phyloP scores from a whole-genome alignment of 1,140 invertebrate genomes.

The Diuraphis noxia region DNA sequence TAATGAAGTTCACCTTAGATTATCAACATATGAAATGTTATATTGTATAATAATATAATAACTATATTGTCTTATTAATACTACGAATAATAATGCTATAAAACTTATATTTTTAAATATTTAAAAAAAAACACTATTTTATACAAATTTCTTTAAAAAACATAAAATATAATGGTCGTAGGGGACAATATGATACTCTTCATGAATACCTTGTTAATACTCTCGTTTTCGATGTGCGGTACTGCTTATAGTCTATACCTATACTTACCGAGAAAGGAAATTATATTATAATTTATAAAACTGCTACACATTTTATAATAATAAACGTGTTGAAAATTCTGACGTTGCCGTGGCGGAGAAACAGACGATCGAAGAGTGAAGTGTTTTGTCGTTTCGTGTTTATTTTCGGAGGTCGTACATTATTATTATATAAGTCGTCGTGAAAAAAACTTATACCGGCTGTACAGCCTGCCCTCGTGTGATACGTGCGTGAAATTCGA shows the following conservation, averaged over 20 bases:
- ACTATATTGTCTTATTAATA: no score
- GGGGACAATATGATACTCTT: no score
- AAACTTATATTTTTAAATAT: no score
- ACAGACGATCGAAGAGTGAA: not conserved
- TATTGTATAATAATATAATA: no score
- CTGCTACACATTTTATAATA: not conserved
- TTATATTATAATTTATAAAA: not conserved
- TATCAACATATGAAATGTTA: no score
- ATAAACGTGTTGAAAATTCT: not conserved
- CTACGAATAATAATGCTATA: no score
- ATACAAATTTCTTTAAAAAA: no score
- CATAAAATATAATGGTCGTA: no score
- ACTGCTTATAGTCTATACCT: not conserved
- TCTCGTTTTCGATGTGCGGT: not conserved
- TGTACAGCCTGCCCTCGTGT: not conserved
- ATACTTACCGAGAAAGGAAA: not conserved
- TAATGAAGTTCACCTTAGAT: no score
- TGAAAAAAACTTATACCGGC: not conserved
- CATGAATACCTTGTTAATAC: no score
- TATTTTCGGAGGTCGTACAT: not conserved
- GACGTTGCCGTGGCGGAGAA: not conserved
- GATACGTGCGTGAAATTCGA: not conserved
- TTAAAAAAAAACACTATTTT: no score
- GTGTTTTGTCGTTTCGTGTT: slow-evolving; percentile 26
- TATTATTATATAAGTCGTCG: not conserved